These are phyloP conservation scores for Myotis findleyi DNA, from an alignment of 2,797 vertebrate genomes.

Conservation along the genomic window DNA sequence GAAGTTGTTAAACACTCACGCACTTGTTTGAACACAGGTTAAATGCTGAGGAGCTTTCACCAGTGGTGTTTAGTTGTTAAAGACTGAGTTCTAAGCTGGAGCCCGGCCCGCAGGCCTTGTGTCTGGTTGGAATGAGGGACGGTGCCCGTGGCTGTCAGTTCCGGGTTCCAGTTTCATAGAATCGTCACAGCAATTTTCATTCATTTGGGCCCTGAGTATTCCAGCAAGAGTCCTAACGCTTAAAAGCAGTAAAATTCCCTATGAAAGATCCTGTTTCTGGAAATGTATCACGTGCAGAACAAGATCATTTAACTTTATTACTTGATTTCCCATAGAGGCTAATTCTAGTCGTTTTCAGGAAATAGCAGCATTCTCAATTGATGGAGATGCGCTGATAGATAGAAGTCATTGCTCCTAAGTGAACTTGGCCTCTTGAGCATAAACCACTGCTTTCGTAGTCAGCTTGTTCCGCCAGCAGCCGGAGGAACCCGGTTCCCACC, in stretches of 20 bases:
- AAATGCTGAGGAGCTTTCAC: background rate
- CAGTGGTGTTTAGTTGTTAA: background rate
- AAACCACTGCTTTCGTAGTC: background rate
- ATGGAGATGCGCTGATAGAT: background rate
- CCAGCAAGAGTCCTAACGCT: background rate
- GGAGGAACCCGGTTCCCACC: background rate
- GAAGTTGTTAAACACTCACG: background rate
- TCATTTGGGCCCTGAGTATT: background rate
- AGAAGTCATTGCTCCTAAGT: constrained; percentile 20
- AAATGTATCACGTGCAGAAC: background rate
- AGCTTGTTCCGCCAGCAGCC: background rate
- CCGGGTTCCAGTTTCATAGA: background rate
- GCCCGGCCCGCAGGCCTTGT: background rate
- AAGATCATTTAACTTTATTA: constrained; percentile 2
- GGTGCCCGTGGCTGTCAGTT: background rate
- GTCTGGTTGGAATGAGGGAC: background rate
- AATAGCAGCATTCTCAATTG: background rate
- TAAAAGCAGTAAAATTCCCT: background rate
- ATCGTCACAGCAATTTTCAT: background rate
- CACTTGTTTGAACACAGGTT: background rate
- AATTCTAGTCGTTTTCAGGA: constrained; percentile 14
- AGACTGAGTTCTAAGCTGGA: background rate
- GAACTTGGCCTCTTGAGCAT: background rate
- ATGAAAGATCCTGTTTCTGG: background rate
- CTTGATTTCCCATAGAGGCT: constrained; percentile 35